These are phyloP conservation scores for Congeria kusceri DNA, from an alignment of 2,888 invertebrate species.

Conservation along the genomic window DNA sequence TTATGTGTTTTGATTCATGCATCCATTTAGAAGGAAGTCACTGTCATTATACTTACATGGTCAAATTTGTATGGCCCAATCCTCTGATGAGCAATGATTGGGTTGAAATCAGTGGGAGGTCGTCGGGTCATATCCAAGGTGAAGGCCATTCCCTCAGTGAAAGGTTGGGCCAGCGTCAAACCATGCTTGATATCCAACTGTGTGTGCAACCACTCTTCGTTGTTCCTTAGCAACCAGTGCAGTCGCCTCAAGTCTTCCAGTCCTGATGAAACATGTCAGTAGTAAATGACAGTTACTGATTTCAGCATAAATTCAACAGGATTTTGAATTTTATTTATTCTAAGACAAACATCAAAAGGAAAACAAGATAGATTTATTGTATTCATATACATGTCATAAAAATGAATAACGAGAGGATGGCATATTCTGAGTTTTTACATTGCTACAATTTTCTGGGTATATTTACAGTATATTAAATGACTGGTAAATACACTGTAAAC, in stretches of 20 bases:
- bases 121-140: conserved; percentile 24
- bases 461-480: no score
- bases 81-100: conserved; percentile 72
- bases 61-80: conserved; percentile 77
- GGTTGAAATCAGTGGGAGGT: conserved; percentile 65
- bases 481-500: no score
- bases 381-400: no score
- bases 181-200: conserved; percentile 79
- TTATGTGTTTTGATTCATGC: no score
- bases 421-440: no score
- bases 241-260: conserved; percentile 66
- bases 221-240: conserved; percentile 77
- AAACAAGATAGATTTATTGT: no score
- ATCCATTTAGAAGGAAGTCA: background rate
- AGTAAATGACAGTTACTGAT: no score
- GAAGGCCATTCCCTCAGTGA: conserved; percentile 36
- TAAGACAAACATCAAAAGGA: no score
- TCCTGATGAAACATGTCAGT: conserved; percentile 56
- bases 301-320: no score
- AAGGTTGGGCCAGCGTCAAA: conserved; percentile 60
- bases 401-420: no score
- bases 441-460: no score
- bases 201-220: conserved; percentile 78
- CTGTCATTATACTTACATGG: conserved; percentile 73
- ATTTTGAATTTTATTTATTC: no score